Evolutionary conservation across 2,888 invertebrate genomes (phyloP), one percentile per base, ranked within the genome.

Genomic region (Melanotus villosus): DNA sequence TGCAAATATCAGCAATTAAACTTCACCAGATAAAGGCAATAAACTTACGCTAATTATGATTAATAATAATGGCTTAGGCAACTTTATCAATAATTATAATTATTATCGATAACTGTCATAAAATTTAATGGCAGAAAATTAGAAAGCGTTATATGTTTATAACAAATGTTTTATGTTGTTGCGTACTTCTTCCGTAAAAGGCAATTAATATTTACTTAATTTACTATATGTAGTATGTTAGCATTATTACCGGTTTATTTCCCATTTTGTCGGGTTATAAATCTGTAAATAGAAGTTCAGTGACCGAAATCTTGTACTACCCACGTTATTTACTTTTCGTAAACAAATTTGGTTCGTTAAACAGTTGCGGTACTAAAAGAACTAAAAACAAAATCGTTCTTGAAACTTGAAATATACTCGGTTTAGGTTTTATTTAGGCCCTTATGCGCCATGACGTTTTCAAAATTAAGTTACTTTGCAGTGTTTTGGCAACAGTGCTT

Each of bases 91-190:
- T 41, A 41, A 41, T 41, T 16, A 41, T n/a, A 41, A 14, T 14
- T 16, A 41, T 18, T 18, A 9, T 16, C 16, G 16, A 41, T 41
- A n/a, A 12, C 2, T 34, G 41, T 16, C 41, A 16, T 41, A 5
- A 18, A 18, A 32, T 1, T n/a, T 52, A 52, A 52, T 32, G 16
- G 32, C 12, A 18, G 10, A 30, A 18, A 52, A 52, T 32, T 52
- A 52, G 52, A 52, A 52, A 52, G 52, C 52, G 52, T 26, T 26
- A 7, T 26, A n/a, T n/a, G n/a, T n/a, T 26, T 50, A 14, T 50
- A 30, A 50, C 18, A 43, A 47, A 47, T 4, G 47, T 3, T n/a
- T 34, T 34, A 12, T 43, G 2, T n/a, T 10, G 38, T 23, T 47
- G 23, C 23, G 18, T 47, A 47, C 21, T 47, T 47, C 23, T 23